phyloP scores from a whole-genome alignment of 2,797 vertebrate genomes.

The Onychomys torridus region DNA sequence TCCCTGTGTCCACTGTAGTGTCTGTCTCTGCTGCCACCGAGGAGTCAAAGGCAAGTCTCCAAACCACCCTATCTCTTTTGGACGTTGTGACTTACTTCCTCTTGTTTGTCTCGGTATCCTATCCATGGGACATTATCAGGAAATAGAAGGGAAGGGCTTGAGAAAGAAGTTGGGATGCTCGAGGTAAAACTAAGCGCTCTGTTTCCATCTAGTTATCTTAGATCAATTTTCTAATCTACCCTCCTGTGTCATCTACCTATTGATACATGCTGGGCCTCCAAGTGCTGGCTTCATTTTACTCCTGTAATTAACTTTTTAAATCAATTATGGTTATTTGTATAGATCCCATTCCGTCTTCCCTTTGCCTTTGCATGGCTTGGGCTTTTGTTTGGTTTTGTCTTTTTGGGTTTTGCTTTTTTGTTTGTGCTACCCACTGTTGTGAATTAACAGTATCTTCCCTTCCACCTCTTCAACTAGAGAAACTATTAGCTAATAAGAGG shows the following conservation, averaged over 20 bases:
- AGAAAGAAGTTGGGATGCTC: constrained; percentile 17
- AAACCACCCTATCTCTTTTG: neutral
- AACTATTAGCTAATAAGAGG: constrained; percentile 84
- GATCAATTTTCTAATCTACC: constrained; percentile 65
- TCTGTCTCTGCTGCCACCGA: neutral
- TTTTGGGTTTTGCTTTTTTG: constrained; percentile 29
- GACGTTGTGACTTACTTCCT: neutral
- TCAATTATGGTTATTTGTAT: constrained; percentile 79
- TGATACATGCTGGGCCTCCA: constrained; percentile 53
- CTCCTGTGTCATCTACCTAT: constrained; percentile 59
- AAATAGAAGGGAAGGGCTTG: neutral
- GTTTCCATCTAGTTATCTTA: constrained; percentile 30
- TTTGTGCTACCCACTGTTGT: constrained; percentile 79
- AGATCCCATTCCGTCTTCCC: constrained; percentile 72
- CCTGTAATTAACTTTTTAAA: constrained; percentile 82
- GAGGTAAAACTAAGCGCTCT: constrained; percentile 15
- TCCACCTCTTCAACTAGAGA: constrained; percentile 83
- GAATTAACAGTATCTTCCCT: constrained; percentile 75
- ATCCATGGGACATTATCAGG: neutral
- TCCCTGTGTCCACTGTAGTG: neutral
- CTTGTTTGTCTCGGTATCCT: neutral
- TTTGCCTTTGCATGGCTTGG: constrained; percentile 72
- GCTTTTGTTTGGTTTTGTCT: constrained; percentile 72
- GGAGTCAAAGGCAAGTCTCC: neutral
- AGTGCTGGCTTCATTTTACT: constrained; percentile 56